Base-by-base conservation (phyloP, 2,797 vertebrate genomes). In the Rhinella marina region DNA sequence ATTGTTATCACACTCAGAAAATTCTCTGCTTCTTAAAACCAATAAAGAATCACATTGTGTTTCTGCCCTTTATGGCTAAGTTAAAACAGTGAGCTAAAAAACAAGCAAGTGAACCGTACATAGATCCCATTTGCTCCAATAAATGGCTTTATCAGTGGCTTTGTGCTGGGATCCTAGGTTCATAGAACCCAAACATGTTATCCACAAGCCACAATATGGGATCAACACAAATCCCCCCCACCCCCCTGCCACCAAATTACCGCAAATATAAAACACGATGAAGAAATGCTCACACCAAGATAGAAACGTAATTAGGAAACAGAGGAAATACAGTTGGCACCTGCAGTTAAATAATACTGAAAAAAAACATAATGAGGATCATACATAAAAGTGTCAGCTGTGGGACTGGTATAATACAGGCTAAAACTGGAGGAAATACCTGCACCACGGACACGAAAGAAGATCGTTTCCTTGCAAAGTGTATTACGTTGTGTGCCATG, bases 1-100 rank as follows among this genome's bases (percentile, higher is more conserved):
- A 95, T 99, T 0, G 92, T 98, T 90, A 98, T 99, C 93, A 98
- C 96, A 5, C 95, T 99, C 93, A 94, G 97, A 88, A 99, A 99
- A 93, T 98, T 98, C 93, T 98, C 97, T 0, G 93, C 97, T 88
- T 97, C 98, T 87, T 96, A 94, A 41, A 96, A 92, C 79, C 57
- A 95, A 95, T 95, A 95, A 95, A 80, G 62, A 86, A 85, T 64
- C 57, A 82, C 64, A 57, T 64, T 87, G 56, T 84, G 82, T 50
- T 77, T 77, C 61, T 77, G 48, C 68, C 76, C 66, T 78, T 79
- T n/a, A 76, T 86, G 79, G 88, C 41, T 84, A 64, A 78, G n/a
- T 19, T 82, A 79, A 64, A 81, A 52, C n/a, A 73, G 76, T 81
- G 75, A 80, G 27, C 81, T 76, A 41, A 52, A 54, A 32, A 25